A percentile compares a stretch with the other conserved stretches of the same genome.
These are phyloP conservation scores for Drosophila suboccidentalis DNA, from an alignment of 2,888 invertebrate species.

Conservation along the genomic window DNA sequence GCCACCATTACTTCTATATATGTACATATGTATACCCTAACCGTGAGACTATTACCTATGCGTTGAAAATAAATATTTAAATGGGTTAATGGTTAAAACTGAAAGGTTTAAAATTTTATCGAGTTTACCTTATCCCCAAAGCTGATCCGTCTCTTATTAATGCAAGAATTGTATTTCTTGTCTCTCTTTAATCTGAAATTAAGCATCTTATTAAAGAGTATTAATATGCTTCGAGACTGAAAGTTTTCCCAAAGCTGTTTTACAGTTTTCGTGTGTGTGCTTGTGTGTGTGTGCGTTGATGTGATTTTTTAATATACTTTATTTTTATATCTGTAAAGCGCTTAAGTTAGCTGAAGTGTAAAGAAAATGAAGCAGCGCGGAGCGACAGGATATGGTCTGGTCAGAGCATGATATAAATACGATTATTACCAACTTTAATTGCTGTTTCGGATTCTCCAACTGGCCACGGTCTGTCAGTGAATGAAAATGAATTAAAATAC, in stretches of 20 bases:
- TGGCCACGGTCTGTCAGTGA: background rate
- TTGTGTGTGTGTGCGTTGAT: background rate
- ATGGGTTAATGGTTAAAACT: background rate
- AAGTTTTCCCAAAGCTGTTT: background rate
- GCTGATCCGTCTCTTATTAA: background rate
- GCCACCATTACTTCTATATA: background rate
- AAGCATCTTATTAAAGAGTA: conserved; percentile 28
- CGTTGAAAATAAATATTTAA: background rate
- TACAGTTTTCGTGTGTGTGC: background rate
- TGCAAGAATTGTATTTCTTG: too few species aligned
- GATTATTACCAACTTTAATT: background rate
- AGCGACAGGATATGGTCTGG: conserved; percentile 11
- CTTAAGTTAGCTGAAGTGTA: conserved; percentile 61
- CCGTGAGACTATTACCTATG: background rate
- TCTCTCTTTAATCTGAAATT: background rate
- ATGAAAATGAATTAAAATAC: background rate
- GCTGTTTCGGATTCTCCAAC: background rate
- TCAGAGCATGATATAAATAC: conserved; percentile 8
- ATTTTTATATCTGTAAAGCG: conserved; percentile 24
- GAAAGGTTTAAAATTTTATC: background rate
- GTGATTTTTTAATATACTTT: conserved; percentile 28
- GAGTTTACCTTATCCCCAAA: background rate
- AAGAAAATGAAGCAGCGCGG: conserved; percentile 44
- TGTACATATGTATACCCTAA: background rate
- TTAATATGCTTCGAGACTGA: background rate